phyloP scores from a whole-genome alignment of 2,888 invertebrate genomes.

The Xiphydria camelus region DNA sequence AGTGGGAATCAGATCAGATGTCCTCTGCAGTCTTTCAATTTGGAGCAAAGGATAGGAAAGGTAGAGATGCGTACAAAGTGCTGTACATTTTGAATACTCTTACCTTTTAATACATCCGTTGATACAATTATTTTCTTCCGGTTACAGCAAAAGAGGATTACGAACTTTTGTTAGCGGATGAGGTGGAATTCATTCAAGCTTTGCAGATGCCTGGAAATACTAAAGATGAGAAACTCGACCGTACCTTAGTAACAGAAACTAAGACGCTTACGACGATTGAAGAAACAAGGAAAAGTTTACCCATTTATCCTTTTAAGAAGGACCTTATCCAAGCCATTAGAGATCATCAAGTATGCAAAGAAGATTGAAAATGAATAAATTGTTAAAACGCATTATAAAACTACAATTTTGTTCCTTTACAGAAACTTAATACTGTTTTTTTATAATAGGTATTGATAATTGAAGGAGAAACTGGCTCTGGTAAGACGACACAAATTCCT shows the following conservation, averaged over 20 bases:
- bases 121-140: constrained; percentile 10
- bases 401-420: background rate
- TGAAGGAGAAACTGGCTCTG: constrained; percentile 98
- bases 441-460: constrained; percentile 80
- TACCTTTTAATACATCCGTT: background rate
- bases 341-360: constrained; percentile 70
- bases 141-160: constrained; percentile 74
- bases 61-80: constrained; percentile 40
- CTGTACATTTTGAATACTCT: constrained; percentile 6
- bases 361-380: background rate
- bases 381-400: background rate
- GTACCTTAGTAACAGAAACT: constrained; percentile 52
- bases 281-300: constrained; percentile 90
- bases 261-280: constrained; percentile 64
- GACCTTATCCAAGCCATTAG: constrained; percentile 89
- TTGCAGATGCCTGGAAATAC: constrained; percentile 75
- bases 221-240: constrained; percentile 52
- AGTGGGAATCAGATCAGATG: constrained; percentile 98
- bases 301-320: constrained; percentile 90
- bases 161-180: constrained; percentile 91
- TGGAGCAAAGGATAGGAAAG: constrained; percentile 84
- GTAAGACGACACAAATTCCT: constrained; percentile 98
- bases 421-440: constrained; percentile 1
- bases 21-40: constrained; percentile 89
- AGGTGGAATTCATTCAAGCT: constrained; percentile 96